Conservation (phyloP, 2,797 vertebrate genomes). For the Lacerta bilineata region DNA sequence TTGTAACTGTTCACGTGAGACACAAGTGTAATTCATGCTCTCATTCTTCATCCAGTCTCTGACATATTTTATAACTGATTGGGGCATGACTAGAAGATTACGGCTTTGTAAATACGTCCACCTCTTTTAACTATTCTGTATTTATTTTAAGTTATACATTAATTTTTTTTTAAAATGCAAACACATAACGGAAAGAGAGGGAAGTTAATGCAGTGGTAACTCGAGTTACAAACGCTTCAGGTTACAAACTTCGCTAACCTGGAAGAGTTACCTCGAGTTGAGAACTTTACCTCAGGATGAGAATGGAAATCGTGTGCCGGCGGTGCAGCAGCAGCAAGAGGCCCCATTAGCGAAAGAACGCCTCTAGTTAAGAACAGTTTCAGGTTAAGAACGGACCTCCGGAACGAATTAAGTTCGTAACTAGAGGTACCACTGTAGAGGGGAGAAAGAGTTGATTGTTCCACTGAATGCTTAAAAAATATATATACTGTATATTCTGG, state of each 20-base stretch:
- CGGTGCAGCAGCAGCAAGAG: too few species aligned
- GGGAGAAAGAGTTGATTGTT: neutral
- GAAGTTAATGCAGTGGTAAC: neutral
- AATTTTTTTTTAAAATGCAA: slow-evolving; percentile 33
- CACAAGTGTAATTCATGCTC: neutral
- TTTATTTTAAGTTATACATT: slow-evolving; percentile 45
- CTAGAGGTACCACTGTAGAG: neutral
- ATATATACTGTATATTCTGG: too few species aligned
- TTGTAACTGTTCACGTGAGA: slow-evolving; percentile 15
- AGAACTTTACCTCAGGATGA: too few species aligned
- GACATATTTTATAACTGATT: slow-evolving; percentile 9
- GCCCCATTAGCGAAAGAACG: too few species aligned
- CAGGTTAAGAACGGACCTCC: too few species aligned
- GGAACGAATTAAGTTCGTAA: too few species aligned
- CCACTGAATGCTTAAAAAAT: neutral
- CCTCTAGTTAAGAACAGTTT: too few species aligned
- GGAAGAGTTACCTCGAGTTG: too few species aligned
- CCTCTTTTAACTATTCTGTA: slow-evolving; percentile 22
- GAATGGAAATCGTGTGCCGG: too few species aligned
- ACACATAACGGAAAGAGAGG: slow-evolving; percentile 13
- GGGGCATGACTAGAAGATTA: neutral
- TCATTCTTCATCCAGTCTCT: neutral
- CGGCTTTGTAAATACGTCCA: slow-evolving; percentile 23
- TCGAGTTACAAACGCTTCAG: too few species aligned
- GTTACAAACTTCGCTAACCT: too few species aligned